phyloP scores from a whole-genome alignment of 2,113 vertebrate species.

The Geothlypis trichas region DNA sequence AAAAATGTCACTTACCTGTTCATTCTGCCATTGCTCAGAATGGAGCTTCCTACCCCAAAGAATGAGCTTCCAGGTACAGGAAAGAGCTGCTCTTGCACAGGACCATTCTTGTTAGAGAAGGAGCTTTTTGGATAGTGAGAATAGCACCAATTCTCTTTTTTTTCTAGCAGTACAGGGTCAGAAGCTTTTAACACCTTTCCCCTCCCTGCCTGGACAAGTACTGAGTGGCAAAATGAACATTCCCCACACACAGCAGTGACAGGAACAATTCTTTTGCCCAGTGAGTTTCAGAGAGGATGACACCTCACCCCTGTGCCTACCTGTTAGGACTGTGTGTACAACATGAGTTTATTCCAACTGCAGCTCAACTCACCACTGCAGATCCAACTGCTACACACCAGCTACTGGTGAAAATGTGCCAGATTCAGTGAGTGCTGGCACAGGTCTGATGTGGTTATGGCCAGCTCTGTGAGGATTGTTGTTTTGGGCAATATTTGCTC shows the following conservation, averaged over 20 bases:
- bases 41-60: background rate
- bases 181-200: background rate
- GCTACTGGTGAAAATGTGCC: background rate
- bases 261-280: background rate
- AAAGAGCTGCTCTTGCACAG: background rate
- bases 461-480: background rate
- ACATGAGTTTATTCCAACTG: background rate
- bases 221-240: too few relatives aligned
- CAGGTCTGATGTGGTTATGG: background rate
- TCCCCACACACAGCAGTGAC: too few relatives aligned
- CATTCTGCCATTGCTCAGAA: accelerated
- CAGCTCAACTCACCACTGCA: background rate
- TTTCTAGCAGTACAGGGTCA: accelerated
- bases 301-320: background rate
- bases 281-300: background rate
- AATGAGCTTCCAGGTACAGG: background rate
- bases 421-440: background rate
- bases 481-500: background rate
- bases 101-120: background rate
- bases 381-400: background rate
- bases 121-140: background rate
- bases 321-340: background rate
- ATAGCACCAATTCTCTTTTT: background rate
- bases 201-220: background rate
- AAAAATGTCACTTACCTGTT: background rate